These are phyloP conservation scores for Congeria kusceri DNA, from an alignment of 2,888 invertebrate species.

Conservation along the genomic window DNA sequence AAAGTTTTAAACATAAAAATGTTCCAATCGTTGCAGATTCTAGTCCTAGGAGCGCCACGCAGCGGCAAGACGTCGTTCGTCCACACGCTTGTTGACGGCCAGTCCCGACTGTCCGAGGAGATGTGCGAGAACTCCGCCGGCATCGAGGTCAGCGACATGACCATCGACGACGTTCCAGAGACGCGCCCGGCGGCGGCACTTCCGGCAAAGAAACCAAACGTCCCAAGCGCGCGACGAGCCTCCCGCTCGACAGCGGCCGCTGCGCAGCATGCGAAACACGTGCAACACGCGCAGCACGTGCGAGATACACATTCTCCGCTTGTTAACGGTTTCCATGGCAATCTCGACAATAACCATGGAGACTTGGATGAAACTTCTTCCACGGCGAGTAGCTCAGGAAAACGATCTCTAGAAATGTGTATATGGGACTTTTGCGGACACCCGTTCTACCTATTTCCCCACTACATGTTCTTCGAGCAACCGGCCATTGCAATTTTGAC, in stretches of 20 bases:
- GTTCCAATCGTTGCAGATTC: constrained; percentile 23
- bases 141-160: constrained; percentile 79
- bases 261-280: background rate
- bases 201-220: constrained; percentile 9
- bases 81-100: constrained; percentile 82
- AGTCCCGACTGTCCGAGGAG: constrained; percentile 78
- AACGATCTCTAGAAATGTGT: constrained; percentile 70
- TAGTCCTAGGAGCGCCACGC: constrained; percentile 74
- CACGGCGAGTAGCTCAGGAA: constrained; percentile 5
- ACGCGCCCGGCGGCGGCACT: constrained; percentile 14
- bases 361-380: background rate
- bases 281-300: background rate
- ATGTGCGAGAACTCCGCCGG: constrained; percentile 77
- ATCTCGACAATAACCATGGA: background rate
- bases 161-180: constrained; percentile 62
- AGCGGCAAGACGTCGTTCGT: constrained; percentile 81
- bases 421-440: constrained; percentile 84
- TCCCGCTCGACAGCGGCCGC: background rate
- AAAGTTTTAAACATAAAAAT: no score
- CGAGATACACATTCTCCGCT: background rate
- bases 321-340: background rate
- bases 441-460: constrained; percentile 78
- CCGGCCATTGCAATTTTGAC: constrained; percentile 80
- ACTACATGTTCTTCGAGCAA: constrained; percentile 81
- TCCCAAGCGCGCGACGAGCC: background rate